phyloP scores from a whole-genome alignment of 2,113 vertebrate species.

The Ondatra zibethicus region DNA sequence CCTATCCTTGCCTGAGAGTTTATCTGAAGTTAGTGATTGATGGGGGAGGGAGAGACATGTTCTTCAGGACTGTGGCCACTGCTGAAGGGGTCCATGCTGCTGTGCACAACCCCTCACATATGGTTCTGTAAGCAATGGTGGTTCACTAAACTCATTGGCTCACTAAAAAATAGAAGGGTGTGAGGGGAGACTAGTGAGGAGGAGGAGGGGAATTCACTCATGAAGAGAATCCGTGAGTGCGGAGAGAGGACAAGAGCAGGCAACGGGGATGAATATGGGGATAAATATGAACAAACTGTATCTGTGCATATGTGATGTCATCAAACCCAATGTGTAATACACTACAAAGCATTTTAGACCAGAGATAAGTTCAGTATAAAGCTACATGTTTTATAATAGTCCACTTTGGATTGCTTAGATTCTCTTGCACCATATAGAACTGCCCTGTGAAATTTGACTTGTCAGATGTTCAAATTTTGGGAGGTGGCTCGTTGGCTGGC shows the following conservation, averaged over 20 bases:
- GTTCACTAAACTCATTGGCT: not conserved
- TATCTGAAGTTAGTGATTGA: not conserved
- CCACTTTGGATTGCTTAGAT: not conserved
- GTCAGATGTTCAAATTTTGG: not conserved
- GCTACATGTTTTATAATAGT: not conserved
- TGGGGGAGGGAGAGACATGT: not conserved
- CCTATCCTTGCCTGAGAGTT: not conserved
- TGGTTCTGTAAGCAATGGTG: not conserved
- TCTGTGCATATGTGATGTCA: not conserved
- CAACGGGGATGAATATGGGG: too few species aligned
- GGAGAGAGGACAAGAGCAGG: not conserved
- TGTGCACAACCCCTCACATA: not conserved
- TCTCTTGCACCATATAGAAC: not conserved
- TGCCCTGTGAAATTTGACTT: conserved; percentile 48
- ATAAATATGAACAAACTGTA: not conserved
- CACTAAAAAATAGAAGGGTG: not conserved
- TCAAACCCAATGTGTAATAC: not conserved
- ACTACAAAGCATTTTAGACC: not conserved
- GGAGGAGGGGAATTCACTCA: not conserved
- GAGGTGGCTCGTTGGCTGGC: not conserved
- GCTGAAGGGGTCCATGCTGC: not conserved
- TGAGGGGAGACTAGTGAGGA: too few species aligned
- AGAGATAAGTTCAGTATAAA: not conserved
- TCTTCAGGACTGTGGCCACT: not conserved
- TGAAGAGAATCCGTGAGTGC: not conserved